Evolutionary conservation across 2,888 invertebrate species (phyloP).

Genomic region (Nezara viridula): DNA sequence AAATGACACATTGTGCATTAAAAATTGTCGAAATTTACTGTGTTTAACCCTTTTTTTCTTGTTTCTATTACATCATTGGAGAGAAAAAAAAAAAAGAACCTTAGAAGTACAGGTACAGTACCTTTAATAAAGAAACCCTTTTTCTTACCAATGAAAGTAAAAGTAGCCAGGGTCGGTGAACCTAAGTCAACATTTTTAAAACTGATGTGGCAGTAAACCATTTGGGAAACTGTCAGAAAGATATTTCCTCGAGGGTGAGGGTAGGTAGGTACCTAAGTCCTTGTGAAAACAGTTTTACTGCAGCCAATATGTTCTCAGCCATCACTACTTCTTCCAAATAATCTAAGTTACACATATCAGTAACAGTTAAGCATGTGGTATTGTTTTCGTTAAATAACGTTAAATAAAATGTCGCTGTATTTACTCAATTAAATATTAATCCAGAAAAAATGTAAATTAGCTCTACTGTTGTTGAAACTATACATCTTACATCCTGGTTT

Average conservation of each 20-base stretch:
- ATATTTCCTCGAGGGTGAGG: neutral
- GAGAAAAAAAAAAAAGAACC: neutral
- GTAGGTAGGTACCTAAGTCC: neutral
- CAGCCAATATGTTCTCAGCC: neutral
- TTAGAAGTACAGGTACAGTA: neutral
- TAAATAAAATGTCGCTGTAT: too few species aligned
- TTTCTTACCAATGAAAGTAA: neutral
- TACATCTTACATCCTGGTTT: too few species aligned
- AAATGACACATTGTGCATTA: too few species aligned
- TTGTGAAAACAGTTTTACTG: neutral
- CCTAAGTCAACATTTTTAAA: neutral
- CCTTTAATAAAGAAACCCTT: neutral
- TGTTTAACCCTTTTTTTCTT: neutral
- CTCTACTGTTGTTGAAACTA: too few species aligned
- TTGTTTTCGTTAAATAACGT: too few species aligned
- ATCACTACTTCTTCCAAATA: neutral
- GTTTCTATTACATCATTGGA: too few species aligned
- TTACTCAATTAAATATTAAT: too few species aligned
- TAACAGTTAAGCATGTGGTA: too few species aligned
- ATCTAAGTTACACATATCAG: too few species aligned
- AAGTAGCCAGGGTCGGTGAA: neutral
- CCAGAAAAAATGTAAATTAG: too few species aligned
- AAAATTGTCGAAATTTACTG: neutral
- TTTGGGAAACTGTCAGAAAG: conserved; percentile 1
- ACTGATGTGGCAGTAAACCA: conserved; percentile 6